Base-by-base conservation (phyloP, 1,140 invertebrate species). In the Daktulosphaira vitifoliae region DNA sequence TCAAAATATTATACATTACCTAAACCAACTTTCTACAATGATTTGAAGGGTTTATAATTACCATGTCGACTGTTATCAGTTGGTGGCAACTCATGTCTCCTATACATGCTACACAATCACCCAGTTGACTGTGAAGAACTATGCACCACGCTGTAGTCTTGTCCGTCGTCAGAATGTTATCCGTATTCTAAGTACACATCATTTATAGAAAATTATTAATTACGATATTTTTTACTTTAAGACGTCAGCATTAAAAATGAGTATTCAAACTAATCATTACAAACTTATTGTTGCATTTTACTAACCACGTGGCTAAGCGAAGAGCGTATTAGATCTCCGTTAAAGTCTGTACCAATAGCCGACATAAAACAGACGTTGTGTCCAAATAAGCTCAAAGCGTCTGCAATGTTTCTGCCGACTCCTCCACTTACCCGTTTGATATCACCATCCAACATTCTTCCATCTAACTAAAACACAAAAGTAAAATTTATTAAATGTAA, bases 321-420 rank as follows among this genome's bases (percentile, higher is more conserved):
- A 3, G 65, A 20, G 11, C 69, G 13, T 22, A 73, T 42, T 20
- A 68, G 49, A 2, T 62, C 8, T 25, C 75, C 72, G 68, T 73
- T 66, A 65, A 78, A 71, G 74, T 93, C 89, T 48, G 84, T 77
- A 0, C 92, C 92, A 44, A 96, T 76, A 1, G 85, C 85, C 0
- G 91, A 89, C 53, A 98, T 78, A 37, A 96, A 80, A 49, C 83
- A 77, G 0, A 85, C 81, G 2, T 77, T 72, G 6, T 78, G 68
- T 18, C 84, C 83, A 5, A 96, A 78, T 69, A 86, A 83, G 54
- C 79, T 79, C 8, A 97, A 75, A 48, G 87, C 87, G 68, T 94
- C 90, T 0, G 89, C 88, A n/a, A 96, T 79, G 72, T 97, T 98
- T 33, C 92, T 79, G 0, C 82, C 94, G 0, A 98, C 95, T 11